Evolutionary conservation across 2,888 invertebrate genomes (phyloP).

Genomic region (Ornithoptera priamus): DNA sequence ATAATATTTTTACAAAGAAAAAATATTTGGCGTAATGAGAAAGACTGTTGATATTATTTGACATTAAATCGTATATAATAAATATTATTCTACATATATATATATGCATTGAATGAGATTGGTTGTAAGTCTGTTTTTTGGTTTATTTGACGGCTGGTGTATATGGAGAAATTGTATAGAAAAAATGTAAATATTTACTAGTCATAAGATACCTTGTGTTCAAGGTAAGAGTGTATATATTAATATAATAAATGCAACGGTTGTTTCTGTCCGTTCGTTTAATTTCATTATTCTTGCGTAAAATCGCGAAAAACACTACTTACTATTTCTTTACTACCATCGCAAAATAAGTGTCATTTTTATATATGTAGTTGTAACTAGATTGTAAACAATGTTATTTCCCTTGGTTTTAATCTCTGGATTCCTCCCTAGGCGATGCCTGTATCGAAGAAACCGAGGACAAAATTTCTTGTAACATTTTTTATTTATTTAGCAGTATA

Average conservation of each 20-base stretch:
- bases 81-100: constrained; percentile 9
- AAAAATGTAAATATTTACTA: constrained; percentile 53
- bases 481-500: too few relatives aligned
- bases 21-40: constrained; percentile 14
- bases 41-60: constrained; percentile 28
- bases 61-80: constrained; percentile 19
- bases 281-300: not conserved
- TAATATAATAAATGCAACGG: constrained; percentile 48
- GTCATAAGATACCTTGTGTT: constrained; percentile 56
- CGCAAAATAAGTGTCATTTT: too few relatives aligned
- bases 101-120: constrained; percentile 17
- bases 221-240: constrained; percentile 57
- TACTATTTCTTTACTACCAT: too few relatives aligned
- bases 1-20: constrained; percentile 25
- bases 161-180: constrained; percentile 20
- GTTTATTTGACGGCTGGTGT: constrained; percentile 23
- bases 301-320: not conserved
- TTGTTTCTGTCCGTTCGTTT: not conserved
- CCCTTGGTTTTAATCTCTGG: too few relatives aligned
- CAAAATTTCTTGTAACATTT: too few relatives aligned
- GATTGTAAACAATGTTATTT: too few relatives aligned
- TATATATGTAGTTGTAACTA: too few relatives aligned
- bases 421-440: too few relatives aligned
- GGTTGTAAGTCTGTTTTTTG: constrained; percentile 2
- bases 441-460: too few relatives aligned